These are phyloP conservation scores for Microctenopoma lineatum DNA, from an alignment of 2,797 vertebrate species.

Conservation along the genomic window DNA sequence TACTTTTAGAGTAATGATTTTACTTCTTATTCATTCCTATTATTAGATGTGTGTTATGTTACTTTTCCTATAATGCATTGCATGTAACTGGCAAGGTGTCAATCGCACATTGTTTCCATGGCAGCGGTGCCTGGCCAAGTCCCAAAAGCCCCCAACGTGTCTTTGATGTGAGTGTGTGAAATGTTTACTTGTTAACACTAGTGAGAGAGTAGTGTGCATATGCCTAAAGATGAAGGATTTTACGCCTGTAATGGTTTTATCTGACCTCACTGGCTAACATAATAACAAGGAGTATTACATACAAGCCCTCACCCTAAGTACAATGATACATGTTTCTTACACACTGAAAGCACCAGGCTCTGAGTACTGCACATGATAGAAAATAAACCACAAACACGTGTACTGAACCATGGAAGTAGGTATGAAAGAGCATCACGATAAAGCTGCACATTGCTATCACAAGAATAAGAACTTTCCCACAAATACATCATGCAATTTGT, in stretches of 20 bases:
- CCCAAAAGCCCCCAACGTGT: constrained; percentile 50
- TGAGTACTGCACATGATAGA: neutral
- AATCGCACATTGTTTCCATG: constrained; percentile 69
- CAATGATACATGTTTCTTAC: constrained; percentile 1
- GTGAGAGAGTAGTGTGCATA: constrained; percentile 20
- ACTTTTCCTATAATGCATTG: constrained; percentile 42
- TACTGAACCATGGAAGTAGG: constrained; percentile 7
- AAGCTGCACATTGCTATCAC: neutral
- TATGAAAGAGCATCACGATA: constrained; percentile 2
- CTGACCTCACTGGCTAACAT: constrained; percentile 18
- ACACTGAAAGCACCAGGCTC: neutral
- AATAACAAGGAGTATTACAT: constrained; percentile 31
- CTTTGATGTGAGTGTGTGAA: constrained; percentile 34
- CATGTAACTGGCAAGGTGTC: constrained; percentile 50
- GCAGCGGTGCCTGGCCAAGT: constrained; percentile 55
- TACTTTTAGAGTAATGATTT: constrained; percentile 1
- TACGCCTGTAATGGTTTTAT: constrained; percentile 53
- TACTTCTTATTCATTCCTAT: neutral
- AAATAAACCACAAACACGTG: constrained; percentile 6
- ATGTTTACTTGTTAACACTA: constrained; percentile 42
- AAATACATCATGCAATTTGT: constrained; percentile 12
- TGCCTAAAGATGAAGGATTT: constrained; percentile 55
- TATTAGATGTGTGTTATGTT: constrained; percentile 15
- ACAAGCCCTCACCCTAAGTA: constrained; percentile 19
- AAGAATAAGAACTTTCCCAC: neutral